Conservation (phyloP, 2,888 invertebrate species). For the Chrysodeixis includens region DNA sequence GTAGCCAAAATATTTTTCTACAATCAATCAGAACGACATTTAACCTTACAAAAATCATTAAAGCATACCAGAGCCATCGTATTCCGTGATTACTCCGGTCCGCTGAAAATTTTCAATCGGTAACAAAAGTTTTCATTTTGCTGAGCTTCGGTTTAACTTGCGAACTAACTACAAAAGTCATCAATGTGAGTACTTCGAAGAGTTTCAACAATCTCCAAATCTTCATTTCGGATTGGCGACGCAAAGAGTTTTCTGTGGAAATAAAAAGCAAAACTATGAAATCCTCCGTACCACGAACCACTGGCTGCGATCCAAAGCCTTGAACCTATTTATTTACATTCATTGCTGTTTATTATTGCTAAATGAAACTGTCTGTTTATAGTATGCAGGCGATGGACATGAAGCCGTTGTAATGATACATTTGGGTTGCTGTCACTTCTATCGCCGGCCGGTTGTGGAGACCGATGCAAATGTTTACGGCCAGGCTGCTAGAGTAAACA, state of each 20-base stretch:
- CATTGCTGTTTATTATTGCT: slow-evolving; percentile 56
- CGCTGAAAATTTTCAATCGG: not conserved
- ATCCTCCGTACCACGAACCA: slow-evolving; percentile 16
- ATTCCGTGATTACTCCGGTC: not conserved
- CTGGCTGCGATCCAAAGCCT: slow-evolving; percentile 61
- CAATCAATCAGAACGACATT: too few relatives aligned
- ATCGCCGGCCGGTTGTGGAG: slow-evolving; percentile 22
- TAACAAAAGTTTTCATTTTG: slow-evolving; percentile 2
- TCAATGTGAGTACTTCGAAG: slow-evolving; percentile 1
- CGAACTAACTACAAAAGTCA: slow-evolving; percentile 7
- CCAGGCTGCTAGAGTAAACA: slow-evolving; percentile 40
- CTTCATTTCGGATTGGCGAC: not conserved
- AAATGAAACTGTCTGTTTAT: slow-evolving; percentile 50
- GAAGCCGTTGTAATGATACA: slow-evolving; percentile 28
- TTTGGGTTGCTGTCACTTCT: slow-evolving; percentile 43
- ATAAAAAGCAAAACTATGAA: slow-evolving; percentile 36
- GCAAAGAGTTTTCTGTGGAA: not conserved
- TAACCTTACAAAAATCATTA: not conserved
- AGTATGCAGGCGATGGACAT: slow-evolving; percentile 53
- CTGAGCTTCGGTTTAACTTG: slow-evolving; percentile 1
- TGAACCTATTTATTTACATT: slow-evolving; percentile 53
- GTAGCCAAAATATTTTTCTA: too few relatives aligned
- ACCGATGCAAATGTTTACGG: slow-evolving; percentile 40
- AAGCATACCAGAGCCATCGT: not conserved
- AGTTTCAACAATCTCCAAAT: slow-evolving; percentile 1